A percentile compares a stretch with the other conserved stretches of the same genome.
These are phyloP conservation scores for Deroptyus accipitrinus DNA, from an alignment of 2,113 vertebrate species.

Conservation along the genomic window DNA sequence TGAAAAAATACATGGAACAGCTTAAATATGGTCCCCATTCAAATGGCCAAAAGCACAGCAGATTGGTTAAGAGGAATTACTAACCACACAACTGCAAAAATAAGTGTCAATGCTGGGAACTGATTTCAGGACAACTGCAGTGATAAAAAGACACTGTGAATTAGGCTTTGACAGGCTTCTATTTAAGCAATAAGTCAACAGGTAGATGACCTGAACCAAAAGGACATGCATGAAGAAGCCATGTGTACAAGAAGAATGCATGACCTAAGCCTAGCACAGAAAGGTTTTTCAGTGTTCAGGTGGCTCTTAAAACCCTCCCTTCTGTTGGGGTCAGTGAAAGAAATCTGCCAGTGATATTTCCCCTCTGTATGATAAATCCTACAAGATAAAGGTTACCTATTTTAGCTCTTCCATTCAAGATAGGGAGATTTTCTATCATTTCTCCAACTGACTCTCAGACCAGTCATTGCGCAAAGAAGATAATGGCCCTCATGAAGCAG, in stretches of 20 bases:
- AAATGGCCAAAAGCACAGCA: background rate
- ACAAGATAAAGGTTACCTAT: background rate
- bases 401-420: background rate
- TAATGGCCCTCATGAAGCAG: background rate
- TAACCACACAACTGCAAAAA: background rate
- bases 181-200: background rate
- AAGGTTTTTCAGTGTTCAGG: background rate
- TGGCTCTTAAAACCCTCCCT: background rate
- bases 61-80: background rate
- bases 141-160: background rate
- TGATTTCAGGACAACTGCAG: background rate
- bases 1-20: background rate
- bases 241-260: background rate
- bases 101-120: background rate
- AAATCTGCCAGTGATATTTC: background rate
- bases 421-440: background rate
- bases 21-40: background rate
- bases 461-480: background rate
- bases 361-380: background rate
- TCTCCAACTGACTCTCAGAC: background rate
- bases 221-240: background rate
- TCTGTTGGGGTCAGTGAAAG: background rate
- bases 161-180: background rate
- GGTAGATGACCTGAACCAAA: background rate
- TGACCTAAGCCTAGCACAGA: background rate